Evolutionary conservation across 2,797 vertebrate species (phyloP), one percentile per base, ranked within the genome.

Genomic region (Diplodus puntazzo): DNA sequence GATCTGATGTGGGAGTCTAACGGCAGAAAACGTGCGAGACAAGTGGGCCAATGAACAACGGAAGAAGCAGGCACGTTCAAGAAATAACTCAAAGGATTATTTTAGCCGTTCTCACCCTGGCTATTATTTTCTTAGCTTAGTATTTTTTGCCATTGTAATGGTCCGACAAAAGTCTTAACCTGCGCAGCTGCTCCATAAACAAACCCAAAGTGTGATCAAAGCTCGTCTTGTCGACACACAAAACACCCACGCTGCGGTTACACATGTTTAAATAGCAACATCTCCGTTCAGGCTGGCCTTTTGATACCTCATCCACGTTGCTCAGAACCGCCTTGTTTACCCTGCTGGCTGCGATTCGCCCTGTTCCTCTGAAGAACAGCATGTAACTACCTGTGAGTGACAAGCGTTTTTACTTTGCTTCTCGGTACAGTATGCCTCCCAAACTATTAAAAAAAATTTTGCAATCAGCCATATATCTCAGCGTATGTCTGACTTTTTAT

Each of bases 311-410:
- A 55, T 53, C 50, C 39, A 53, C 55, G 46, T 48, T 23, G 16
- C 57, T 69, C 23, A 55, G 62, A 83, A 50, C 53, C 30, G 52
- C 50, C 8, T 54, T 59, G 77, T 83, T 75, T 77, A 67, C 43
- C 27, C 67, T 80, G 74, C 80, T 68, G 27, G 62, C 60, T 79
- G 71, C 30, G 30, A n/a, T 60, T 59, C 70, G 6, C 39, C 68
- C 69, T 48, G 57, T 48, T 79, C 66, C 53, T 71, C 55, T 80
- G 49, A 80, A 75, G 65, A 73, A 67, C 48, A 81, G 18, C 58
- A 43, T 68, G 46, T 0, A 18, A 45, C 54, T 66, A 34, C 5
- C 39, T 62, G 17, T 63, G 34, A 69, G 13, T 73, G 74, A 80
- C 55, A 27, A 27, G 25, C 3, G 3, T 43, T 34, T 52, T 68